Evolutionary conservation across 2,888 invertebrate species (phyloP).

Genomic region (Glomeris marginata): DNA sequence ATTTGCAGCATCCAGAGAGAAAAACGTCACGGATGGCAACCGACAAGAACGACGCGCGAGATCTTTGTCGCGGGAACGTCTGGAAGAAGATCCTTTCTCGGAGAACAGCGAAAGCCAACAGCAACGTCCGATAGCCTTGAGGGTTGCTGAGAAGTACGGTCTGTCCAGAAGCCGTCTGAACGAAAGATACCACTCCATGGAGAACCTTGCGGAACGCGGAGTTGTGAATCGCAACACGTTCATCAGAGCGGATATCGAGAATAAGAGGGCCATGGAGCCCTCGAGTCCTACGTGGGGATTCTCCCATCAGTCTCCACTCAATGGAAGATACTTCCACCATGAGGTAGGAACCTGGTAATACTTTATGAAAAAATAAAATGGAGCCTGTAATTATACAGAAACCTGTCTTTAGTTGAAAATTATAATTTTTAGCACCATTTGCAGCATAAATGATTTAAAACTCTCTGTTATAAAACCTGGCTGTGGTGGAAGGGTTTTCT

Average conservation of each 20-base stretch:
- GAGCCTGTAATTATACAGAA: no score
- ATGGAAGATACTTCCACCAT: conserved; percentile 60
- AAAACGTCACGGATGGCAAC: conserved; percentile 1
- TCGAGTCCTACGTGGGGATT: conserved; percentile 8
- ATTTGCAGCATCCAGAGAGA: conserved; percentile 11
- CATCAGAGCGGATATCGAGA: conserved; percentile 1
- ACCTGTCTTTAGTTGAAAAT: no score
- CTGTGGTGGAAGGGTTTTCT: no score
- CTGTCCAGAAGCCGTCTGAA: conserved; percentile 73
- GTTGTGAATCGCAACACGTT: conserved; percentile 10
- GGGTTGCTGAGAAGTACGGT: conserved; percentile 41
- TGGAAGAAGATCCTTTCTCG: conserved; percentile 18
- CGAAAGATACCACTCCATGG: conserved; percentile 74
- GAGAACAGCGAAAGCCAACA: not conserved
- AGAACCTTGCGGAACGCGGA: conserved; percentile 30
- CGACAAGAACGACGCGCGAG: conserved; percentile 16
- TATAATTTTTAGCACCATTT: no score
- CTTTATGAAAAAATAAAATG: no score
- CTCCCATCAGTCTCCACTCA: conserved; percentile 47
- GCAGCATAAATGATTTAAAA: no score
- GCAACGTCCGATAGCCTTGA: conserved; percentile 3
- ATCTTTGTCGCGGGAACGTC: conserved; percentile 27
- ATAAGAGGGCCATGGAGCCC: conserved; percentile 1
- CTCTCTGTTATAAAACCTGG: no score
- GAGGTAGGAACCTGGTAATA: not conserved